Percentiles rank a stretch among this genome's conserved stretches.
Conservation (phyloP, 2,888 invertebrate genomes). For the Xanthostigma xanthostigma region DNA sequence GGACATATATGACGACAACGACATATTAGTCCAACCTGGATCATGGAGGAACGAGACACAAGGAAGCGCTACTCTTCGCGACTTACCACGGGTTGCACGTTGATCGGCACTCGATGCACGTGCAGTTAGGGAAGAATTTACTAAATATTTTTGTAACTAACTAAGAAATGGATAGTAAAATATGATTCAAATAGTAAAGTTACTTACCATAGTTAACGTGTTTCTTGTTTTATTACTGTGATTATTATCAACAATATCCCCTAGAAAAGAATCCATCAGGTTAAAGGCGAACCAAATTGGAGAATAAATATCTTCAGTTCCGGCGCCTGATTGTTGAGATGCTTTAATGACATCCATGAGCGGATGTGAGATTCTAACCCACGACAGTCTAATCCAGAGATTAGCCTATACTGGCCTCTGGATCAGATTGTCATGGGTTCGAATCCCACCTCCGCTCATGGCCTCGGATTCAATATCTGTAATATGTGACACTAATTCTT, state of each 20-base stretch:
- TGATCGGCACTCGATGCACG: slow-evolving; percentile 7
- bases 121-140: slow-evolving; percentile 7
- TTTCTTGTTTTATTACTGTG: slow-evolving; percentile 2
- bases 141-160: background rate
- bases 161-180: too few relatives aligned
- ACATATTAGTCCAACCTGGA: background rate
- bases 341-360: too few relatives aligned
- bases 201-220: too few relatives aligned
- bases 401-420: too few relatives aligned
- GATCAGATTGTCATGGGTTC: too few relatives aligned
- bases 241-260: slow-evolving; percentile 1
- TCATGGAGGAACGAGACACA: background rate
- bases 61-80: background rate
- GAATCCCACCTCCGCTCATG: too few relatives aligned
- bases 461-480: too few relatives aligned
- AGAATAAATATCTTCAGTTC: slow-evolving; percentile 8
- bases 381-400: too few relatives aligned
- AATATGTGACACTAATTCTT: too few relatives aligned
- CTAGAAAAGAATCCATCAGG: slow-evolving; percentile 11
- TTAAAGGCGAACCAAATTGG: slow-evolving; percentile 14
- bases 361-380: too few relatives aligned
- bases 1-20: background rate
- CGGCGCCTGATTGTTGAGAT: slow-evolving; percentile 9
- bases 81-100: slow-evolving; percentile 1
- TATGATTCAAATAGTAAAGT: too few relatives aligned